Evolutionary conservation across 2,888 invertebrate species (phyloP).

Genomic region (Clunio marinus): DNA sequence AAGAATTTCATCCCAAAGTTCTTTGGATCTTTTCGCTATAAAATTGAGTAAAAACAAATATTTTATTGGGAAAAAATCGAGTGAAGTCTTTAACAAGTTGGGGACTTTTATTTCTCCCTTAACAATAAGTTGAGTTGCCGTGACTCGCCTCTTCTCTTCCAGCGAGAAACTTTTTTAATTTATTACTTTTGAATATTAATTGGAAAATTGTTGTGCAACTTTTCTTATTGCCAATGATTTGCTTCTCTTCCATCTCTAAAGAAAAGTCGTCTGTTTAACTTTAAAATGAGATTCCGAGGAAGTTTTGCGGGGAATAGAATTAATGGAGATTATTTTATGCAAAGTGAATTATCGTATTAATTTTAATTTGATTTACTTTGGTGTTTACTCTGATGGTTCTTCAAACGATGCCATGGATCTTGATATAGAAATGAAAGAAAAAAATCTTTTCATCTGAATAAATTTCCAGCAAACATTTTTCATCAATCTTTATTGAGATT

Average conservation of each 20-base stretch:
- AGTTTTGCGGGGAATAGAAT: not conserved
- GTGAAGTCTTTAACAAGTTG: not conserved
- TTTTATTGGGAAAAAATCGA: not conserved
- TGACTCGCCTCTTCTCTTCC: not conserved
- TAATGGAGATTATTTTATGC: slow-evolving; percentile 25
- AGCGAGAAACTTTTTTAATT: slow-evolving; percentile 38
- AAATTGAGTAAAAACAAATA: slow-evolving; percentile 1
- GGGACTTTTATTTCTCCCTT: not conserved
- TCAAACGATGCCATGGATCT: too few species aligned
- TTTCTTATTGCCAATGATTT: slow-evolving; percentile 32
- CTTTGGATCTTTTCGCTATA: not conserved
- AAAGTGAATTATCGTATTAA: slow-evolving; percentile 34
- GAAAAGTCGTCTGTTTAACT: slow-evolving; percentile 34
- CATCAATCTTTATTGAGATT: not conserved
- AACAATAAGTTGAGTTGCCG: slow-evolving; percentile 5
- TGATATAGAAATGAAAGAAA: too few species aligned
- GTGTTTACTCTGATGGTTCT: slow-evolving; percentile 16
- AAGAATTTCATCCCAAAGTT: not conserved
- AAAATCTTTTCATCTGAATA: too few species aligned
- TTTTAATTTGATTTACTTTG: slow-evolving; percentile 18
- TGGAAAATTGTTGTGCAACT: slow-evolving; percentile 39
- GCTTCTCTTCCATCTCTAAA: not conserved
- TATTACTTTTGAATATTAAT: slow-evolving; percentile 40
- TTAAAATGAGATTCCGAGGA: slow-evolving; percentile 33
- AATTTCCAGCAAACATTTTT: too few species aligned